Conservation (phyloP, 2,113 vertebrate species). For the Stegostoma tigrinum region DNA sequence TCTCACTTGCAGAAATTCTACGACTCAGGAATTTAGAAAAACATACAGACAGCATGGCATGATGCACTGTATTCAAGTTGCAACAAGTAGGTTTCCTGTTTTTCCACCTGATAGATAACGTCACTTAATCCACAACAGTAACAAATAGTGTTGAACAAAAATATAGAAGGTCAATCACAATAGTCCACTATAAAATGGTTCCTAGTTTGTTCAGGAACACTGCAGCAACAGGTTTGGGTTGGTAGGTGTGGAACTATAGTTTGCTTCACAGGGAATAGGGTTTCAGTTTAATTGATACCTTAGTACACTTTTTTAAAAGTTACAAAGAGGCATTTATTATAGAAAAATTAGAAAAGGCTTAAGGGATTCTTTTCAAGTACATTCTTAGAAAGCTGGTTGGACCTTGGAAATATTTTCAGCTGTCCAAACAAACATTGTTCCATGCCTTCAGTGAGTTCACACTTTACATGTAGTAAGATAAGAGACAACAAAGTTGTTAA, state of each 20-base stretch:
- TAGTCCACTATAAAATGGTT: not conserved
- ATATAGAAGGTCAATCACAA: not conserved
- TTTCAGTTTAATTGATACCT: not conserved
- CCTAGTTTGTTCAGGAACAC: not conserved
- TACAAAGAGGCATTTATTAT: not conserved
- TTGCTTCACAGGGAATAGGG: not conserved
- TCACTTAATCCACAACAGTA: not conserved
- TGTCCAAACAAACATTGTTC: not conserved
- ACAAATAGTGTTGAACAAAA: not conserved
- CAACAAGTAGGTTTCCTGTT: not conserved
- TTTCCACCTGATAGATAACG: not conserved
- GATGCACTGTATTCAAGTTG: not conserved
- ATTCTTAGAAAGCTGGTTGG: not conserved
- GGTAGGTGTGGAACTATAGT: not conserved
- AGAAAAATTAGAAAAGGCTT: not conserved
- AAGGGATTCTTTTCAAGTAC: not conserved
- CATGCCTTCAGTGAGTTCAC: slow-evolving; percentile 1
- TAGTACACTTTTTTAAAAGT: not conserved
- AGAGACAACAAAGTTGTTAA: slow-evolving; percentile 33
- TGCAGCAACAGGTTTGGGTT: not conserved
- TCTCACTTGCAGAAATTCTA: not conserved
- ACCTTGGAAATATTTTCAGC: not conserved
- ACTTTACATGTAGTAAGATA: slow-evolving; percentile 32
- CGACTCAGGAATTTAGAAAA: not conserved
- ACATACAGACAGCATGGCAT: not conserved